Percentiles rank a stretch among this genome's conserved stretches.
phyloP scores from a whole-genome alignment of 2,797 vertebrate species.

The Sus cebifrons region DNA sequence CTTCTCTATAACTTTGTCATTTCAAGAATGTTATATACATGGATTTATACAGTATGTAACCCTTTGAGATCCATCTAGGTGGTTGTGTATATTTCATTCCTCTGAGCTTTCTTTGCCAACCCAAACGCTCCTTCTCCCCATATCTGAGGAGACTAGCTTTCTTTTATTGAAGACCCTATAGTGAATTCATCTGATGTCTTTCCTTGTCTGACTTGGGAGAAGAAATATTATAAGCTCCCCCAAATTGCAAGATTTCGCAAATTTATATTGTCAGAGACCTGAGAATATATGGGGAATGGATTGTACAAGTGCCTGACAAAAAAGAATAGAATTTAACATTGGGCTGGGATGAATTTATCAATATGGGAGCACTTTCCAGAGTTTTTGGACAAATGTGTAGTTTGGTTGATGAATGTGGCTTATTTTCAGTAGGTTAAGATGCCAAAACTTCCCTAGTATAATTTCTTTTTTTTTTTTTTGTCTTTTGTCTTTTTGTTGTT shows the following conservation, averaged over 20 bases:
- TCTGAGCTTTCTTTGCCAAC: neutral
- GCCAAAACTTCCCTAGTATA: neutral
- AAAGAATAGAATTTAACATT: neutral
- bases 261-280: neutral
- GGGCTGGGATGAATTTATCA: neutral
- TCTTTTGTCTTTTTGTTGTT: too few relatives aligned
- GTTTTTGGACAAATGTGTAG: neutral
- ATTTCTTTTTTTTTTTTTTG: neutral
- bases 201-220: constrained; percentile 9
- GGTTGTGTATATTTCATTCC: neutral
- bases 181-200: neutral
- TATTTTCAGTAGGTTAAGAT: constrained; percentile 33
- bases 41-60: neutral
- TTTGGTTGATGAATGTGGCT: neutral
- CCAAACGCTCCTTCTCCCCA: neutral
- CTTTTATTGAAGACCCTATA: neutral
- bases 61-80: neutral
- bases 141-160: neutral
- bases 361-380: neutral
- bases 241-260: constrained; percentile 21
- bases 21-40: neutral
- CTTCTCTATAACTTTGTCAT: neutral
- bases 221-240: neutral
- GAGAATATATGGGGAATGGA: neutral
- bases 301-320: neutral